These are phyloP conservation scores for Acanthis flammea DNA, from an alignment of 2,797 vertebrate species.

Conservation along the genomic window DNA sequence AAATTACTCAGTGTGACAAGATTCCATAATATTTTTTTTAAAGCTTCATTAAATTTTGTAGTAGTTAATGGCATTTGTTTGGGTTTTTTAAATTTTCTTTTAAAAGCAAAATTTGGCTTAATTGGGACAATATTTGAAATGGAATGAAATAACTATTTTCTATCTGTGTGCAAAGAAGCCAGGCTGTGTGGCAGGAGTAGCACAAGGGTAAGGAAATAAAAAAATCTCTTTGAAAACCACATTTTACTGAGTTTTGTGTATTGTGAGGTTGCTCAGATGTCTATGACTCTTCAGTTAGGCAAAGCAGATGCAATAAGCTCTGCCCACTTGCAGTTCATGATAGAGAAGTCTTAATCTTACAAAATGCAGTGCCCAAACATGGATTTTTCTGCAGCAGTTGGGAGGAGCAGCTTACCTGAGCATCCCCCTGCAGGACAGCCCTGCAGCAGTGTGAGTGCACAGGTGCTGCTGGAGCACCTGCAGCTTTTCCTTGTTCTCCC, in stretches of 20 bases:
- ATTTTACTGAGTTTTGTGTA: background rate
- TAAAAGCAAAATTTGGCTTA: slow-evolving; percentile 2
- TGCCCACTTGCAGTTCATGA: background rate
- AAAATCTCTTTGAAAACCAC: background rate
- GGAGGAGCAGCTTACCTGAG: background rate
- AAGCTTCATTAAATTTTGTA: slow-evolving; percentile 48
- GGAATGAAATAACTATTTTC: background rate
- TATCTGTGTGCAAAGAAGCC: background rate
- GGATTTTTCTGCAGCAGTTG: background rate
- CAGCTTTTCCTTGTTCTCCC: background rate
- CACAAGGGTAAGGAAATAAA: background rate
- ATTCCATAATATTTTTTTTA: slow-evolving; percentile 37
- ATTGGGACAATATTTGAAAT: background rate
- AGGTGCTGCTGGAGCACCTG: background rate
- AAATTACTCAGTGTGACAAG: slow-evolving; percentile 58
- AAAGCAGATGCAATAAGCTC: background rate
- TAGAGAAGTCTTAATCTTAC: background rate
- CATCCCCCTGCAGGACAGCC: background rate
- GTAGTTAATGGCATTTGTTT: slow-evolving; percentile 27
- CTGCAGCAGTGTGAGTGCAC: background rate
- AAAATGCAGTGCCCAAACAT: background rate
- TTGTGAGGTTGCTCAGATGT: background rate
- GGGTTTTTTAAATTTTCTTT: background rate
- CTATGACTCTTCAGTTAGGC: background rate
- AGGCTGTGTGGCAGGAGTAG: background rate